phyloP scores from a whole-genome alignment of 2,888 invertebrate species.

The Amphipyra tragopoginis region DNA sequence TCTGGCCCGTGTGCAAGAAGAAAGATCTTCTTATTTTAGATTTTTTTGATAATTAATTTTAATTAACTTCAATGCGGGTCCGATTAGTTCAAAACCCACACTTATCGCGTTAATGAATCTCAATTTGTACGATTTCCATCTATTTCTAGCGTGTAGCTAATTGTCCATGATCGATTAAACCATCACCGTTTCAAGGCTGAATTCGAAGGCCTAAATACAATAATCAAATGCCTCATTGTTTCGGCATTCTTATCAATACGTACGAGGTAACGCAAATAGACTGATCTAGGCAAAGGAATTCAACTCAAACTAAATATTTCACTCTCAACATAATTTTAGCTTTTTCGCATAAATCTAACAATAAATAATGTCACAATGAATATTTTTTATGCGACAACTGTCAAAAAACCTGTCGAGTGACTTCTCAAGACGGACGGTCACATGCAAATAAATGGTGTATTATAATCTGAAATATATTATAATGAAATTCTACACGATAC shows the following conservation, averaged over 20 bases:
- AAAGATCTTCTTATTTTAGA: too few species aligned
- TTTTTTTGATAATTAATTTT: too few species aligned
- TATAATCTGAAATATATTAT: constrained; percentile 49
- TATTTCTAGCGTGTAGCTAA: constrained; percentile 39
- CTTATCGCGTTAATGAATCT: constrained; percentile 24
- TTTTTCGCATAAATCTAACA: constrained; percentile 6
- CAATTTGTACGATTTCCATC: constrained; percentile 15
- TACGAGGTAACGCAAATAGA: too few species aligned
- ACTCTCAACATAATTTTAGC: too few species aligned
- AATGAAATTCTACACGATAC: constrained; percentile 56
- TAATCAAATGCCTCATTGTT: constrained; percentile 41
- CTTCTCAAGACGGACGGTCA: constrained; percentile 32
- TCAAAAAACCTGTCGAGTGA: constrained; percentile 41
- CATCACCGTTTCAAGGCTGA: constrained; percentile 39
- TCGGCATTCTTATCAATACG: constrained; percentile 13
- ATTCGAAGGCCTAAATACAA: constrained; percentile 32
- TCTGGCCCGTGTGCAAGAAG: too few species aligned
- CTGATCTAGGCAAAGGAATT: too few species aligned
- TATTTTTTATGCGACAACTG: constrained; percentile 32
- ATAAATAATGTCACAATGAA: constrained; percentile 26
- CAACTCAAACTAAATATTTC: too few species aligned
- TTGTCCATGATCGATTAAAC: constrained; percentile 43
- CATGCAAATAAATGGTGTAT: constrained; percentile 48
- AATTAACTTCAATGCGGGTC: background rate
- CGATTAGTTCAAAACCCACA: background rate